phyloP scores from a whole-genome alignment of 2,797 vertebrate species.

The Lagorchestes hirsutus region DNA sequence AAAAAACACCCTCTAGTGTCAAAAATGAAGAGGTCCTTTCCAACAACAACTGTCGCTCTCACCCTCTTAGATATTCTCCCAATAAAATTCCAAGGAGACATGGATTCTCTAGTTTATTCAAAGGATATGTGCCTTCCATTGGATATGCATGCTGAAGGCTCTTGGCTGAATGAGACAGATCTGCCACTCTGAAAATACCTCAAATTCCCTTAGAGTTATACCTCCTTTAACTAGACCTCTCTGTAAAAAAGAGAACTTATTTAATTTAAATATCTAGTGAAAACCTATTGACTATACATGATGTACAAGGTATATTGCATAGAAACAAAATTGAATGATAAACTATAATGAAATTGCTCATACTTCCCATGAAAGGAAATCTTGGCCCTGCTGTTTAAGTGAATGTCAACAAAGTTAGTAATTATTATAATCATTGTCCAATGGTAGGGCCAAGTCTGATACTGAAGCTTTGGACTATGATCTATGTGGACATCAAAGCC shows the following conservation, averaged over 20 bases:
- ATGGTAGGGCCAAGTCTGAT: conserved; percentile 41
- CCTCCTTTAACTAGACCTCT: background rate
- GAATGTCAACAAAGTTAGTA: conserved; percentile 32
- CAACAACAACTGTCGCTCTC: background rate
- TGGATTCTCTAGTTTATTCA: background rate
- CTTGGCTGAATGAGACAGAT: background rate
- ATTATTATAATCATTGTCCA: conserved; percentile 34
- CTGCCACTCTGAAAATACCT: background rate
- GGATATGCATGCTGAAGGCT: background rate
- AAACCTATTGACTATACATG: background rate
- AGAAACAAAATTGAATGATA: background rate
- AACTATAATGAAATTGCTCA: background rate
- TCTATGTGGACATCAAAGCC: conserved; percentile 42
- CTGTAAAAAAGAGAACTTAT: background rate
- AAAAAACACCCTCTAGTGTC: background rate
- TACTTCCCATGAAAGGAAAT: background rate
- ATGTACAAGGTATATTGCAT: background rate
- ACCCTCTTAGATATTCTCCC: background rate
- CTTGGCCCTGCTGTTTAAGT: background rate
- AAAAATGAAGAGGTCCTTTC: background rate
- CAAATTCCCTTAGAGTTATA: background rate
- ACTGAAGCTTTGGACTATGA: conserved; percentile 8
- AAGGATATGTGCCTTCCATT: background rate
- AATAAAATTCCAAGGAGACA: background rate
- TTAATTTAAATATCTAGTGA: background rate